phyloP scores from a whole-genome alignment of 2,113 vertebrate species.

The Lucifuga dentata region DNA sequence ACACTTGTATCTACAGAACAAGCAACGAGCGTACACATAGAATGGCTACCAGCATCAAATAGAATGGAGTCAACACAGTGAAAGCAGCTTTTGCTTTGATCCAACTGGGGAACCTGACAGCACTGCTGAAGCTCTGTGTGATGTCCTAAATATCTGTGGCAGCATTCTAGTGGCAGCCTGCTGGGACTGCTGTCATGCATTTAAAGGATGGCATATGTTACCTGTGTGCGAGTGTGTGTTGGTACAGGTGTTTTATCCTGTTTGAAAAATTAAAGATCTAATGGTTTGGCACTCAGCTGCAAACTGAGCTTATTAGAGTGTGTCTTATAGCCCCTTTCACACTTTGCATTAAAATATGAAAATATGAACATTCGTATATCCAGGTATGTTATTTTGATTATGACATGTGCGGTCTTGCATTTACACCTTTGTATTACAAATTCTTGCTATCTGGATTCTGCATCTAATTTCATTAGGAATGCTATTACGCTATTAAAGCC shows the following conservation, averaged over 20 bases:
- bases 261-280: background rate
- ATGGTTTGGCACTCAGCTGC: background rate
- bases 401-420: no score
- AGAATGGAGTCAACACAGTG: slow-evolving; percentile 9
- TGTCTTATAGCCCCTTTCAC: background rate
- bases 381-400: no score
- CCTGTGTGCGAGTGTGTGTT: slow-evolving; percentile 31
- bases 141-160: slow-evolving; percentile 60
- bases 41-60: slow-evolving; percentile 10
- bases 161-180: slow-evolving; percentile 46
- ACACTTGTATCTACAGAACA: background rate
- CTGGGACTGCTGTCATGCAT: slow-evolving; percentile 45
- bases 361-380: no score
- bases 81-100: slow-evolving; percentile 48
- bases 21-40: background rate
- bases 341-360: no score
- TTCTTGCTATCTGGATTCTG: no score
- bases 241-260: background rate
- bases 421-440: no score
- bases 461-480: no score
- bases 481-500: no score
- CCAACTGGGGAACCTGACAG: slow-evolving; percentile 9
- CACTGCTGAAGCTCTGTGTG: slow-evolving; percentile 36
- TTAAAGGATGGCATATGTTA: slow-evolving; percentile 21
- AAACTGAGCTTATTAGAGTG: background rate